These are phyloP conservation scores for Ibycter americanus DNA, from an alignment of 2,797 vertebrate genomes.

Conservation along the genomic window DNA sequence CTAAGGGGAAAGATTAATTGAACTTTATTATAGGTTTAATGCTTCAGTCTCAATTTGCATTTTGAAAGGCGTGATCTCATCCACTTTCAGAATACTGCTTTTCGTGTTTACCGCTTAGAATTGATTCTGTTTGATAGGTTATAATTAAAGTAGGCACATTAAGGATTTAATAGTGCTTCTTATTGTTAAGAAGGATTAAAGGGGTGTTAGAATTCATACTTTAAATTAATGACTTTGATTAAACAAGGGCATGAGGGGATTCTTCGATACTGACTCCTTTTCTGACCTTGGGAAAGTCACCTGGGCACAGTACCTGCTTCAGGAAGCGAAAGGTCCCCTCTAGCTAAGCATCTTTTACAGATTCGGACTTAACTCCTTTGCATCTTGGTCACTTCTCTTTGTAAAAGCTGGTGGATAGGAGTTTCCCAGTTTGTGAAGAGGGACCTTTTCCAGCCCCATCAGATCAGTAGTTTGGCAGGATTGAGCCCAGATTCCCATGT, in stretches of 20 bases:
- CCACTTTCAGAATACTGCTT: background rate
- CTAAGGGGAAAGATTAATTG: constrained; percentile 63
- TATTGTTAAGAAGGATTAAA: constrained; percentile 67
- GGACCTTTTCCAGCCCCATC: background rate
- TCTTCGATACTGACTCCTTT: background rate
- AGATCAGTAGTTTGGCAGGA: background rate
- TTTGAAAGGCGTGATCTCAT: constrained; percentile 62
- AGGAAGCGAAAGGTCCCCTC: background rate
- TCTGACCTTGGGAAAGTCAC: constrained; percentile 50
- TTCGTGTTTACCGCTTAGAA: constrained; percentile 49
- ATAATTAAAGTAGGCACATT: constrained; percentile 67
- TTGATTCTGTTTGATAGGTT: constrained; percentile 64
- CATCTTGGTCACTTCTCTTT: background rate
- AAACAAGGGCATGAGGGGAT: background rate
- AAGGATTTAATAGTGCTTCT: constrained; percentile 65
- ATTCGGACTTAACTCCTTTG: background rate
- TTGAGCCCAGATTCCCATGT: background rate
- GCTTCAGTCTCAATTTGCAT: constrained; percentile 60
- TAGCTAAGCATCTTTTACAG: rapidly evolving
- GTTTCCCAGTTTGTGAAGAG: background rate
- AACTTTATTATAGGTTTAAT: constrained; percentile 68
- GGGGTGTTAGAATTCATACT: constrained; percentile 37
- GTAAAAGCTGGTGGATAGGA: background rate
- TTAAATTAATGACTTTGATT: constrained; percentile 56
- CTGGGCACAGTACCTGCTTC: background rate